Base-by-base conservation (phyloP, 2,888 invertebrate genomes). In the Dryococelus australis region DNA sequence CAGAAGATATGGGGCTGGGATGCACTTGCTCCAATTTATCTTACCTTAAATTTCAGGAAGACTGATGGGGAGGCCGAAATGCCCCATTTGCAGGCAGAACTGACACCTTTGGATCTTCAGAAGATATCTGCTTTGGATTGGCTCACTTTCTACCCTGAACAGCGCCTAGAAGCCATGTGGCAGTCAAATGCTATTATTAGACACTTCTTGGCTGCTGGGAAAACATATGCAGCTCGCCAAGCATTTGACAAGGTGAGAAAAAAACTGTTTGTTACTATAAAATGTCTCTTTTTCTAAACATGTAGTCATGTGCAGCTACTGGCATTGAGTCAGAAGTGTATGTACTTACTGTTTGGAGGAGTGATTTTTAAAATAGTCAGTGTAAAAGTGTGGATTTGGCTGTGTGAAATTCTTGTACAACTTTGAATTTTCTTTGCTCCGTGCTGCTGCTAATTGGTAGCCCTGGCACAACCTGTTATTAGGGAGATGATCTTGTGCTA, bases 151-250 rank as follows among this genome's bases (percentile, higher is more conserved):
- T 95, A 97, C 91, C 94, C 95, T 24, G 94, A 95, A 85, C 98
- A 98, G 92, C 93, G 96, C 81, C 94, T 95, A 79, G 98, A 98
- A 92, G 96, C 97, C 16, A 91, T 99, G 35, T 95, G 96, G 94
- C 96, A 98, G 91, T 95, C 97, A n/a, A 98, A 98, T 93, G 96
- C 97, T 26, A 94, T 99, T 91, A 96, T 98, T 91, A 95, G 98
- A 88, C 95, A 95, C 87, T 98, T 98, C 92, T 93, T 99, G 88
- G 96, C 96, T 2, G 94, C 96, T 90, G 95, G 95, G 47, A 98
- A 98, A 92, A 93, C 97, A 86, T 96, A 97, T 91, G 97, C 97
- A 88, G 97, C 98, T 35, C 94, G 96, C 85, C 93, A 95, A 88
- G 96, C 97, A 86, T 95, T 97, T 90, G 93, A 94, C 88, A 96